These are phyloP conservation scores for Ophion ellenae DNA, from an alignment of 2,888 invertebrate genomes.

Conservation along the genomic window DNA sequence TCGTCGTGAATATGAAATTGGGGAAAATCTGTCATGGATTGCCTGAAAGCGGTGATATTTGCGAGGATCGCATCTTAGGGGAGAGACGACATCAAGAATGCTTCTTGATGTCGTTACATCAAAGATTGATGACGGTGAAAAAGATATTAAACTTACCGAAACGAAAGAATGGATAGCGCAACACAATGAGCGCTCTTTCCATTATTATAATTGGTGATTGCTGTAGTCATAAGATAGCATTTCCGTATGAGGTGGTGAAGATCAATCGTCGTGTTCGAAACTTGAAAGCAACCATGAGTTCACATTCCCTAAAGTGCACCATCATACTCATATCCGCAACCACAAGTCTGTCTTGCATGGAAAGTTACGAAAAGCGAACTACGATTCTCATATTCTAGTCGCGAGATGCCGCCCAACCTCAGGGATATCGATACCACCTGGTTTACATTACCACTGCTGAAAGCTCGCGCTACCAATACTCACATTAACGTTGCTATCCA, in stretches of 20 bases:
- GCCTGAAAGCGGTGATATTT: too few relatives aligned
- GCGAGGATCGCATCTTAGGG: too few relatives aligned
- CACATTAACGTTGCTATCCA: slow-evolving; percentile 21
- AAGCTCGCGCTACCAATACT: slow-evolving; percentile 11
- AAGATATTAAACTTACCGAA: too few relatives aligned
- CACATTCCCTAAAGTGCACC: neutral
- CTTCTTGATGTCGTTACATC: neutral
- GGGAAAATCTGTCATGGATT: too few relatives aligned
- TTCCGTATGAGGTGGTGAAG: neutral
- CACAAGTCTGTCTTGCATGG: neutral
- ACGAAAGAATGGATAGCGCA: neutral
- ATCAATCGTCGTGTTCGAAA: neutral
- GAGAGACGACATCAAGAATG: too few relatives aligned
- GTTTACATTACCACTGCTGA: slow-evolving; percentile 38
- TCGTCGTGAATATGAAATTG: too few relatives aligned
- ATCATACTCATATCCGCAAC: neutral
- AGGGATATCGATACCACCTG: slow-evolving; percentile 30
- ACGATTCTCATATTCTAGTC: slow-evolving; percentile 2
- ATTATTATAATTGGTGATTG: neutral
- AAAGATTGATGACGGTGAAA: neutral
- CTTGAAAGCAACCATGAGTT: neutral
- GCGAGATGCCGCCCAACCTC: slow-evolving; percentile 2
- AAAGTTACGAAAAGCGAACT: neutral
- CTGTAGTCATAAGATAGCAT: neutral
- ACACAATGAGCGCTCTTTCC: neutral